These are phyloP conservation scores for Brachionus plicatilis DNA, from an alignment of 1,140 invertebrate species.

Conservation along the genomic window DNA sequence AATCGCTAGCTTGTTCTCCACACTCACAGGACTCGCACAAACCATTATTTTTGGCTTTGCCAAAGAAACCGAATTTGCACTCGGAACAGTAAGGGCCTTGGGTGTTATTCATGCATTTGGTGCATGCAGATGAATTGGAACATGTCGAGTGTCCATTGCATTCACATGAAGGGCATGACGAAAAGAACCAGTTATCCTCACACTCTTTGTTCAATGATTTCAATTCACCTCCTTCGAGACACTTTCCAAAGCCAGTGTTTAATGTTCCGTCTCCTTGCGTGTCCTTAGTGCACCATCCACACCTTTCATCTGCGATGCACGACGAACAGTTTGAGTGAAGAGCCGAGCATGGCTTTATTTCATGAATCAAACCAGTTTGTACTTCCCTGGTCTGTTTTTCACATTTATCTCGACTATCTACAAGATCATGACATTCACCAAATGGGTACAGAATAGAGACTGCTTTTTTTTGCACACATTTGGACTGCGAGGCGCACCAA, in stretches of 20 bases:
- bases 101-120: conserved; percentile 34
- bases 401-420: background rate
- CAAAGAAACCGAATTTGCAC: conserved; percentile 9
- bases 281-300: conserved; percentile 29
- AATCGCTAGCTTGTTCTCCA: conserved; percentile 22
- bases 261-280: background rate
- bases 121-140: background rate
- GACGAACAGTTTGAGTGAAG: conserved; percentile 37
- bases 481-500: conserved; percentile 16
- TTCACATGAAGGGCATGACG: conserved; percentile 25
- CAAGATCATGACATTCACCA: background rate
- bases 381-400: background rate
- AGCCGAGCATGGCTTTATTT: conserved; percentile 11
- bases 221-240: background rate
- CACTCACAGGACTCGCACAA: background rate
- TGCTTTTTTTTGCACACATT: conserved; percentile 29
- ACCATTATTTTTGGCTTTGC: conserved; percentile 11
- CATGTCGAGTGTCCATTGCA: conserved; percentile 34
- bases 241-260: conserved; percentile 9
- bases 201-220: background rate
- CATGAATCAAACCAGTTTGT: background rate
- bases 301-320: conserved; percentile 19
- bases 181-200: conserved; percentile 6
- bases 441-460: conserved; percentile 12
- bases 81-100: background rate